Conservation (phyloP, 2,797 vertebrate genomes). For the Sardinella longiceps region DNA sequence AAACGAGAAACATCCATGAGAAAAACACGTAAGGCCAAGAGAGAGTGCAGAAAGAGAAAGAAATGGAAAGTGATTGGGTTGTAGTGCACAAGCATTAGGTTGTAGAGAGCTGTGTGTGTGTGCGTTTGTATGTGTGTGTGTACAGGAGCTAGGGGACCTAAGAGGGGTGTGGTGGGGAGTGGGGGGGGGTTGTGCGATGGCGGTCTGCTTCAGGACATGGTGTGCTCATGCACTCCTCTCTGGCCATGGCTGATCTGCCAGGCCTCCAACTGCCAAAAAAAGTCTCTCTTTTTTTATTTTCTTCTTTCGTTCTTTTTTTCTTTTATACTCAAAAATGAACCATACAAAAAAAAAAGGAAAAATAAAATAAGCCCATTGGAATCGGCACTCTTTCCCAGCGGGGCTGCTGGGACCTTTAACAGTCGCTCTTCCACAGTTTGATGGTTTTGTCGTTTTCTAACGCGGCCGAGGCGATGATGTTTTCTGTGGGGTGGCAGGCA, state of each 20-base stretch:
- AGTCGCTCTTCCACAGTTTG: conserved; percentile 99
- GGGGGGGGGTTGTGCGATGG: conserved; percentile 31
- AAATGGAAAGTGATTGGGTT: neutral
- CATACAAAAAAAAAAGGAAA: conserved; percentile 55
- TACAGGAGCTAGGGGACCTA: neutral
- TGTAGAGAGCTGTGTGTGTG: conserved; percentile 1
- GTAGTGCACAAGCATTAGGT: conserved; percentile 17
- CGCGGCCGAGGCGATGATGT: conserved; percentile 97
- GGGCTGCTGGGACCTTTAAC: conserved; percentile 72
- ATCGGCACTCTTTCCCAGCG: neutral
- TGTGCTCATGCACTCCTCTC: conserved; percentile 43
- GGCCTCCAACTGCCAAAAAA: conserved; percentile 39
- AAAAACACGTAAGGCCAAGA: neutral
- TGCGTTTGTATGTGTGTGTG: conserved; percentile 19
- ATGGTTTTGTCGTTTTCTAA: conserved; percentile 99
- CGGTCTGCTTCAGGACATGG: conserved; percentile 32
- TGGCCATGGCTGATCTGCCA: conserved; percentile 34
- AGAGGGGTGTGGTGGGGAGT: neutral
- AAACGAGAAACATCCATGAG: neutral
- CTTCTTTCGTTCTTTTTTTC: conserved; percentile 28
- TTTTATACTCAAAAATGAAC: conserved; percentile 41
- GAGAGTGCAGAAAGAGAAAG: neutral
- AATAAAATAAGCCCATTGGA: conserved; percentile 47
- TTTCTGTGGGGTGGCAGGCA: conserved; percentile 98
- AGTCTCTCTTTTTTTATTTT: conserved; percentile 39